Conservation (phyloP, 2,888 invertebrate genomes). For the Linyphia triangularis region DNA sequence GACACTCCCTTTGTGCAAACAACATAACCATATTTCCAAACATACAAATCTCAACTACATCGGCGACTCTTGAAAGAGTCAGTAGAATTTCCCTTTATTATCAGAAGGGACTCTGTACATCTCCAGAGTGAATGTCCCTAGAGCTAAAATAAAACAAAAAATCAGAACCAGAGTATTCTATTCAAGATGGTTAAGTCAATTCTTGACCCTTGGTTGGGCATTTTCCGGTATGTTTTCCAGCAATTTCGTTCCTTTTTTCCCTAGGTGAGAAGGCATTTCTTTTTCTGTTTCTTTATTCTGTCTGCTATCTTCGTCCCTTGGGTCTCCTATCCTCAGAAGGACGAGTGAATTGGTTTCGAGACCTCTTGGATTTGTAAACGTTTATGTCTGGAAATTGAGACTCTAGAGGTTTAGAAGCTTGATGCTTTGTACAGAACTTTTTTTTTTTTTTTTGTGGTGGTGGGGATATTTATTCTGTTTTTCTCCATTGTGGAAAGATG, state of each 20-base stretch:
- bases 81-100: neutral
- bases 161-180: neutral
- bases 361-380: constrained; percentile 25
- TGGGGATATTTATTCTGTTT: neutral
- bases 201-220: constrained; percentile 51
- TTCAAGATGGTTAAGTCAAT: constrained; percentile 45
- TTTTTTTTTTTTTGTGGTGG: neutral
- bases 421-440: neutral
- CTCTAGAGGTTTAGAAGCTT: constrained; percentile 18
- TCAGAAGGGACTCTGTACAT: neutral
- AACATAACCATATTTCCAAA: too few species aligned
- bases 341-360: constrained; percentile 36
- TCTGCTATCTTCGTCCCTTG: constrained; percentile 10
- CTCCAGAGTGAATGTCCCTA: neutral
- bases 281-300: constrained; percentile 24
- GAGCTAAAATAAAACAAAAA: neutral
- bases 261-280: neutral
- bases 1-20: too few species aligned
- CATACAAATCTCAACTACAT: too few species aligned
- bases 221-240: constrained; percentile 33
- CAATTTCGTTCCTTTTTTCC: constrained; percentile 22
- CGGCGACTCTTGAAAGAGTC: too few species aligned
- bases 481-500: neutral
- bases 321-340: constrained; percentile 14
- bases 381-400: constrained; percentile 5